Percentiles rank a stretch among this genome's conserved stretches.
These are phyloP conservation scores for Chrysomallon squamiferum DNA, from an alignment of 1,140 invertebrate genomes.

Conservation along the genomic window DNA sequence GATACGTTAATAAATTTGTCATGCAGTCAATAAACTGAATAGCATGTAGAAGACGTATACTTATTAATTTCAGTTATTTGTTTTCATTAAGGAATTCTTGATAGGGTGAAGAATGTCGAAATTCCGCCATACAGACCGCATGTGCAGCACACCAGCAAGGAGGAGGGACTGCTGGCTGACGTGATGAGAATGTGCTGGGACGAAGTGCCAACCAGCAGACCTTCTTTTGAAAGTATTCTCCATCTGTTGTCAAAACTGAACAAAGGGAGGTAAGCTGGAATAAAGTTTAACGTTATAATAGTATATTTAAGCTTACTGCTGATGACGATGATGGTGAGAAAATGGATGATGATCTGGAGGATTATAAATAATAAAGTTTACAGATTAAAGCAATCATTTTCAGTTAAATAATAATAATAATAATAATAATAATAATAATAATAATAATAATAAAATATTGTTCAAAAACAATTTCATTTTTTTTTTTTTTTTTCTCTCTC, in stretches of 20 bases:
- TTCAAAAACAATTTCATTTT: background rate
- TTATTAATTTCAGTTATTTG: no score
- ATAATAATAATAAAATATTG: background rate
- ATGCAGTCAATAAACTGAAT: no score
- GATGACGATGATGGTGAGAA: no score
- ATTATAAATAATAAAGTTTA: no score
- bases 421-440: no score
- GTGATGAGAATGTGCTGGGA: conserved; percentile 50
- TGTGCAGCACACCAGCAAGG: background rate
- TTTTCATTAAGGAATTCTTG: conserved; percentile 4
- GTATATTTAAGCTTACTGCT: no score
- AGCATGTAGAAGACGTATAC: no score
- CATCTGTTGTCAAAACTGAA: conserved; percentile 27
- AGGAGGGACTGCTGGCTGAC: conserved; percentile 12
- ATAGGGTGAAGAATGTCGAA: background rate
- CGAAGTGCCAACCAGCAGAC: conserved; percentile 38
- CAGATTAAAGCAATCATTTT: no score
- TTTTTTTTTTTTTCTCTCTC: background rate
- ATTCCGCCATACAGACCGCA: conserved; percentile 7
- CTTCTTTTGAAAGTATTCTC: conserved; percentile 32
- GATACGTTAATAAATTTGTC: no score
- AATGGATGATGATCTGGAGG: no score
- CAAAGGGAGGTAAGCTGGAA: conserved; percentile 10
- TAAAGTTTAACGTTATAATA: no score
- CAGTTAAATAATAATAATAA: no score